phyloP scores from a whole-genome alignment of 2,888 invertebrate species.

The Orthosia gracilis region DNA sequence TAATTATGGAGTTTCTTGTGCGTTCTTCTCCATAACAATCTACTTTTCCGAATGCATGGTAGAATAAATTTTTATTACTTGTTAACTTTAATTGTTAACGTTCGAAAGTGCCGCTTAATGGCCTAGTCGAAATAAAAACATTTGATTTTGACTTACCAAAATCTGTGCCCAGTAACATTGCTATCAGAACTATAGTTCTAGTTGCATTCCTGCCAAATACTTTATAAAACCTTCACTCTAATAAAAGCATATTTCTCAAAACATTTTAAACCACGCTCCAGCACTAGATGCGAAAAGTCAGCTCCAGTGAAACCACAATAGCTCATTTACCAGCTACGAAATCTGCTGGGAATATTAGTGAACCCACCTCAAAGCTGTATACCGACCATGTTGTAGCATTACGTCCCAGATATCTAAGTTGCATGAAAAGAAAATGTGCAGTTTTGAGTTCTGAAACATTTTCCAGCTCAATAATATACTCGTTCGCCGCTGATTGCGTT shows the following conservation, averaged over 20 bases:
- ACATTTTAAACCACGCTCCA: slow-evolving; percentile 34
- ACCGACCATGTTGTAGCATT: slow-evolving; percentile 40
- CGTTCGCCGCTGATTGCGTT: slow-evolving; percentile 75
- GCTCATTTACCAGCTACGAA: slow-evolving; percentile 56
- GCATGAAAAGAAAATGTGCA: slow-evolving; percentile 75
- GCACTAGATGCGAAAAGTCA: slow-evolving; percentile 37
- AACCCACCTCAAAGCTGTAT: slow-evolving; percentile 48
- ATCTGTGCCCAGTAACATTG: background rate
- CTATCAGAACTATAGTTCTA: background rate
- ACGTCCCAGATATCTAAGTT: slow-evolving; percentile 62
- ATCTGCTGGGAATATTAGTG: slow-evolving; percentile 51
- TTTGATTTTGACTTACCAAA: no score
- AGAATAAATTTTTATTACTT: no score
- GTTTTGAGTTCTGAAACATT: slow-evolving; percentile 83
- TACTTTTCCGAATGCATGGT: no score
- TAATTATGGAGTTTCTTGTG: no score
- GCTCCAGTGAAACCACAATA: slow-evolving; percentile 48
- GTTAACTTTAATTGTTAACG: no score
- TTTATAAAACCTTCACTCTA: slow-evolving; percentile 2
- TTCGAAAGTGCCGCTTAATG: no score
- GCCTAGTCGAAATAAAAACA: no score
- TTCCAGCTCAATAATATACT: slow-evolving; percentile 83
- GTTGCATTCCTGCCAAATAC: background rate
- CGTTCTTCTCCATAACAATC: no score
- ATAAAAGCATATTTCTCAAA: slow-evolving; percentile 22